phyloP scores from a whole-genome alignment of 1,140 invertebrate genomes.

The Conus ventricosus region DNA sequence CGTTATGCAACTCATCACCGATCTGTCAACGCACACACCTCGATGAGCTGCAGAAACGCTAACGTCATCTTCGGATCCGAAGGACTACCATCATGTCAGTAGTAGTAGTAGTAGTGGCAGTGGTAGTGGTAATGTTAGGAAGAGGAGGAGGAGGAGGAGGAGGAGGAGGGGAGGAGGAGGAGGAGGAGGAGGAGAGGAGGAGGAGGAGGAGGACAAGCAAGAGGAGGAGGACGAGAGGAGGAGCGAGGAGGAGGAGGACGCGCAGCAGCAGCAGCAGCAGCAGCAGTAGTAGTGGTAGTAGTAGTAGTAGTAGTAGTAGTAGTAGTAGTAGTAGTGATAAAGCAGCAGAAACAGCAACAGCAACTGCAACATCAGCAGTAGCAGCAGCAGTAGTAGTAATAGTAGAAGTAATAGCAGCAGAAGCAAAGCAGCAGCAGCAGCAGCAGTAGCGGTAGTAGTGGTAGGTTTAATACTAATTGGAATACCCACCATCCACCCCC shows the following conservation, averaged over 20 bases:
- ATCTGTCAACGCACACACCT: no score
- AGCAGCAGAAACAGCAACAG: no score
- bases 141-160: slow-evolving; percentile 17
- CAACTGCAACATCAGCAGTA: neutral
- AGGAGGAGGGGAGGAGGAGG: neutral
- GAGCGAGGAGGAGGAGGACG: neutral
- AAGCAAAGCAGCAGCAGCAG: no score
- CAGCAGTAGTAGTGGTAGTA: slow-evolving; percentile 42
- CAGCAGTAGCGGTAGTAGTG: no score
- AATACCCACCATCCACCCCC: no score
- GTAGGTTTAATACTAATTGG: no score
- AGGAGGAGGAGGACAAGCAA: neutral
- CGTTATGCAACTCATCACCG: no score
- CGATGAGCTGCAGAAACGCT: no score
- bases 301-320: slow-evolving; percentile 37
- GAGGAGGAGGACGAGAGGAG: slow-evolving; percentile 14
- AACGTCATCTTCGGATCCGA: no score
- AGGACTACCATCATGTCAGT: slow-evolving; percentile 26
- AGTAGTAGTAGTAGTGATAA: no score
- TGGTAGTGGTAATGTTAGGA: neutral
- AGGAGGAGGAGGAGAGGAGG: neutral
- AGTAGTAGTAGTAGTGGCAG: slow-evolving; percentile 18
- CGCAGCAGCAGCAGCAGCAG: neutral
- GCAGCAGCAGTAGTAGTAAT: slow-evolving; percentile 35
- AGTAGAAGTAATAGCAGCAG: slow-evolving; percentile 13